Base-by-base conservation (phyloP, 2,113 vertebrate genomes). In the Rhizomys pruinosus region DNA sequence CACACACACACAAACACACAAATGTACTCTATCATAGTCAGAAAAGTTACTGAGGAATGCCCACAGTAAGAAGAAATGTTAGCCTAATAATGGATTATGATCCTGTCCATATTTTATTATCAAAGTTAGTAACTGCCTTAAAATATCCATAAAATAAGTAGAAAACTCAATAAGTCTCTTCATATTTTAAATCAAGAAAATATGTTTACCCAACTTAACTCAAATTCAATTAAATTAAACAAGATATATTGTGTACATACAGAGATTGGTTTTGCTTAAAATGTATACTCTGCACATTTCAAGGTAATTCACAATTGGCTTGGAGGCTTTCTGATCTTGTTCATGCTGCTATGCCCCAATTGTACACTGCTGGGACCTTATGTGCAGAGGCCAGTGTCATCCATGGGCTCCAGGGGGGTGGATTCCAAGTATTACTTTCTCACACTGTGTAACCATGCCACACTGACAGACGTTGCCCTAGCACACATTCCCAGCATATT, bases 191-290 rank as follows among this genome's bases (percentile, higher is more conserved):
- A 91, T 34, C 66, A 84, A 55, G n/a, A 12, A 94, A 76, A 2
- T 12, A 84, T 55, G 2, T 42, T 94, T 57, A 74, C 22, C 34
- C 37, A 93, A 69, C 79, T 91, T 84, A 80, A 79, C 64, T 93
- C 74, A 89, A 91, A 82, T 82, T 63, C 64, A 93, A 94, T 92
- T 96, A 87, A 89, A 55, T 87, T 92, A 87, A 95, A 57, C 27
- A 91, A 69, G n/a, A 94, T 8, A 88, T 3, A 95, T 59, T 52
- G 37, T 85, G 17, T 37, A 34, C 32, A 47, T 82, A 77, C 23
- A 73, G 68, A 29, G 68, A 87, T 32, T n/a, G 3, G 9, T 84
- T 96, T 92, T 84, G 57, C n/a, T 91, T 57, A 94, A 93, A 96
- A 84, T 66, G n/a, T 22, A 71, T 10, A 63, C 20, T 44, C 10